phyloP scores from a whole-genome alignment of 2,797 vertebrate genomes.

The Antrozous pallidus region DNA sequence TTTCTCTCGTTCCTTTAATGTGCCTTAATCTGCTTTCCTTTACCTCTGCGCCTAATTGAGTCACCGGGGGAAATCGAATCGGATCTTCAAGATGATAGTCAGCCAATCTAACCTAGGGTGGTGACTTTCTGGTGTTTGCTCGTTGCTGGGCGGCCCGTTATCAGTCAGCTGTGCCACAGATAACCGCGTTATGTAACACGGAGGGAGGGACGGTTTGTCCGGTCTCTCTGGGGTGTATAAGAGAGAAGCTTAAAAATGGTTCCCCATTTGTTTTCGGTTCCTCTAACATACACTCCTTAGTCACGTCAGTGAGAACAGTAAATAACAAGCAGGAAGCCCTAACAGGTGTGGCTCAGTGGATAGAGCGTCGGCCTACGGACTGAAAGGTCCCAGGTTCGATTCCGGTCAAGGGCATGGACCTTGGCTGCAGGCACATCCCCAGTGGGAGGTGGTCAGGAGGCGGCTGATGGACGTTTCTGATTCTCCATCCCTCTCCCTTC shows the following conservation, averaged over 20 bases:
- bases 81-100: not conserved
- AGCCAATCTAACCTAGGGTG: not conserved
- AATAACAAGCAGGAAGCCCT: constrained; percentile 7
- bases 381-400: too few relatives aligned
- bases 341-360: too few relatives aligned
- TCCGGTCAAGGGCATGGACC: too few relatives aligned
- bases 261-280: not conserved
- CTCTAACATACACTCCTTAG: not conserved
- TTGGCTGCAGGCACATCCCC: too few relatives aligned
- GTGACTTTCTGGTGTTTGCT: not conserved
- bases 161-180: not conserved
- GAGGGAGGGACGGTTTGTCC: not conserved
- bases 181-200: not conserved
- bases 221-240: not conserved
- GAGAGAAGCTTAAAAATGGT: not conserved
- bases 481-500: too few relatives aligned
- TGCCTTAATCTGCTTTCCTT: constrained; percentile 26
- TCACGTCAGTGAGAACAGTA: not conserved
- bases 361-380: too few relatives aligned
- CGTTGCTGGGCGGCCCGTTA: not conserved
- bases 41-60: not conserved
- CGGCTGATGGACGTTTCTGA: too few relatives aligned
- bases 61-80: not conserved
- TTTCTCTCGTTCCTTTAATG: not conserved
- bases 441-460: too few relatives aligned